Conservation (phyloP, 2,888 invertebrate genomes). For the Coleophora deauratella region DNA sequence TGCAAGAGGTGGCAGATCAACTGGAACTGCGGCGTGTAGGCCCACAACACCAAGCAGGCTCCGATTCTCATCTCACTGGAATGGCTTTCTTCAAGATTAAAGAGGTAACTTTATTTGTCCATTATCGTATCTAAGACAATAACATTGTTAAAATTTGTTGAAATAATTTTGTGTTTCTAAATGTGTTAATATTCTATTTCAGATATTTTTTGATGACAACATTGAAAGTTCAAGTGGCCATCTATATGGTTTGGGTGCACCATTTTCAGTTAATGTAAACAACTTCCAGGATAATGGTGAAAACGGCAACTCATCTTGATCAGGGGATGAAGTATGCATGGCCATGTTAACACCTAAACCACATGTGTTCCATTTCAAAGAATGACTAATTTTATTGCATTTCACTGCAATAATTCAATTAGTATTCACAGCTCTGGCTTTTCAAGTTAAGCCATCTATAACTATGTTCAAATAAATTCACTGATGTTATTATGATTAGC, state of each 20-base stretch:
- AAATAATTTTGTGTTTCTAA: too few species aligned
- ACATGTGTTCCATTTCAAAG: too few species aligned
- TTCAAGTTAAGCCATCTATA: too few species aligned
- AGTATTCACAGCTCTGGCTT: too few species aligned
- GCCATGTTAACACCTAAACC: too few species aligned
- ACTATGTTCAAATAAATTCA: too few species aligned
- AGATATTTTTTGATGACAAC: constrained; percentile 99
- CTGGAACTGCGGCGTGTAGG: constrained; percentile 92
- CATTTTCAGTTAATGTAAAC: constrained; percentile 84
- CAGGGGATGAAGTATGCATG: constrained; percentile 18
- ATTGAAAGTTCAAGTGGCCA: constrained; percentile 98
- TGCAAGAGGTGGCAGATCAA: constrained; percentile 96
- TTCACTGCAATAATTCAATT: too few species aligned
- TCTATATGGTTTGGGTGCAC: constrained; percentile 93
- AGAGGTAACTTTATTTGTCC: constrained; percentile 26
- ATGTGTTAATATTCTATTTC: constrained; percentile 29
- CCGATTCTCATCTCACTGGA: constrained; percentile 96
- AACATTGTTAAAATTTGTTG: too few species aligned
- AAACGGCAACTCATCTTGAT: constrained; percentile 74
- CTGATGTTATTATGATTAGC: too few species aligned
- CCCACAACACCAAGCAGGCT: constrained; percentile 98
- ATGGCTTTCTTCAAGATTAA: constrained; percentile 90
- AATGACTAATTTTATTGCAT: too few species aligned
- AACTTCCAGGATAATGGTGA: constrained; percentile 80
- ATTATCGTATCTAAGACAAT: background rate